Evolutionary conservation across 1,140 invertebrate species (phyloP).

Genomic region (Spodoptera frugiperda): DNA sequence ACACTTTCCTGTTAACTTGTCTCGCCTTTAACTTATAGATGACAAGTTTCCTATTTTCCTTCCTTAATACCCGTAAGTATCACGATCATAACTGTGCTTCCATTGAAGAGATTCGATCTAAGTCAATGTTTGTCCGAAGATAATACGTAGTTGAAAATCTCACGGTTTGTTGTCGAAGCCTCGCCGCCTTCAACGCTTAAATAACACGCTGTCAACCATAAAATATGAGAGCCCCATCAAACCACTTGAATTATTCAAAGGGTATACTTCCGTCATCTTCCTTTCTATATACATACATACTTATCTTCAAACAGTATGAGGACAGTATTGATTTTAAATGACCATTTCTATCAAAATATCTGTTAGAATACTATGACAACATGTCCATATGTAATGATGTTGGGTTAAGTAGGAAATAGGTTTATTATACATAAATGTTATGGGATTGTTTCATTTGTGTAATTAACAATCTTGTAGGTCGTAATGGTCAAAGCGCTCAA

Average conservation of each 20-base stretch:
- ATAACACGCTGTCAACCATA: constrained; percentile 54
- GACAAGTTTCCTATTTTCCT: background rate
- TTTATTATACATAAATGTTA: background rate
- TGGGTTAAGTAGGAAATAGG: background rate
- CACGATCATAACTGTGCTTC: constrained; percentile 54
- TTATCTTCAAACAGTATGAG: constrained; percentile 22
- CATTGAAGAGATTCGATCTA: constrained; percentile 61
- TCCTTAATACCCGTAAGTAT: constrained; percentile 7
- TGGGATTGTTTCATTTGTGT: too few species aligned
- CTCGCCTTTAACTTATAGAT: background rate
- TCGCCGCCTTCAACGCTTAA: constrained; percentile 49
- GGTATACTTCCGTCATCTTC: constrained; percentile 38
- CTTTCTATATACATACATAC: background rate
- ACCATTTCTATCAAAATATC: constrained; percentile 10
- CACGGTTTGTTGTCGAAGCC: constrained; percentile 66
- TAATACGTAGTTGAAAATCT: constrained; percentile 70
- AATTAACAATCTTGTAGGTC: too few species aligned
- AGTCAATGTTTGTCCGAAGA: constrained; percentile 67
- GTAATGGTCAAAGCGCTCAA: too few species aligned
- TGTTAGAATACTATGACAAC: constrained; percentile 3
- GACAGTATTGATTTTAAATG: constrained; percentile 26
- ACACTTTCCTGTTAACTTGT: background rate
- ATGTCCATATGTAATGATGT: constrained; percentile 2
- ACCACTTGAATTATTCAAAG: constrained; percentile 45
- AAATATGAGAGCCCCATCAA: constrained; percentile 36